Evolutionary conservation across 1,140 invertebrate species (phyloP), one percentile per base, ranked within the genome.

Genomic region (Drosophila malerkotliana): DNA sequence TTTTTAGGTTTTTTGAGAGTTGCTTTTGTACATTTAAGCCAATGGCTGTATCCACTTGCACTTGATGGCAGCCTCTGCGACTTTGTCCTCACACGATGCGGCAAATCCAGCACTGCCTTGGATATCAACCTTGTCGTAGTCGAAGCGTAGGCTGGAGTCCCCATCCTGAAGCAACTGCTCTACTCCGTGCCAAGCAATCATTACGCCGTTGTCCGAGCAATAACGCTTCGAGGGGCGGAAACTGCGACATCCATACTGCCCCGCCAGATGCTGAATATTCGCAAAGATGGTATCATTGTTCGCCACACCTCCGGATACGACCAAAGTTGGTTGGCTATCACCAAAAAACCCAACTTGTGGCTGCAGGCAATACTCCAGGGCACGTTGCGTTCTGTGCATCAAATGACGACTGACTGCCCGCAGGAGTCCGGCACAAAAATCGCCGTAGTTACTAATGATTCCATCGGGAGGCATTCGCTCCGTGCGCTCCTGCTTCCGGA

Each of bases 101-200:
- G 95, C 95, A 44, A 97, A 91, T 2, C 93, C 92, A 58, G 92
- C 92, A 55, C 84, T 93, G 1, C 85, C 78, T 49, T 93, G 77
- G 18, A 93, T 76, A 53, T 93, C 91, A 14, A 95, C 87, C n/a
- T 90, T 73, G 54, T 94, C 89, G 53, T 92, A 92, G 76, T 94
- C 90, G 28, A 48, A 90, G 4, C 93, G 83, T 51, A 95, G 73
- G 5, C 92, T 94, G 4, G 28, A 7, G 14, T 71, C 67, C 39
- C 93, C 79, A 21, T 88, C 64, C 84, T 92, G 94, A 54, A 90
- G 82, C 32, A 87, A 85, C 91, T 95, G 96, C 92, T 99, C 98
- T 34, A 98, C 93, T 7, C 97, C 98, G 94, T 98, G 98, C 98
- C 98, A 99, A 18, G 98, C 98, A 75, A 99, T 98, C 99, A 99